phyloP scores from a whole-genome alignment of 2,888 invertebrate species.

The Geophilus truncorum region DNA sequence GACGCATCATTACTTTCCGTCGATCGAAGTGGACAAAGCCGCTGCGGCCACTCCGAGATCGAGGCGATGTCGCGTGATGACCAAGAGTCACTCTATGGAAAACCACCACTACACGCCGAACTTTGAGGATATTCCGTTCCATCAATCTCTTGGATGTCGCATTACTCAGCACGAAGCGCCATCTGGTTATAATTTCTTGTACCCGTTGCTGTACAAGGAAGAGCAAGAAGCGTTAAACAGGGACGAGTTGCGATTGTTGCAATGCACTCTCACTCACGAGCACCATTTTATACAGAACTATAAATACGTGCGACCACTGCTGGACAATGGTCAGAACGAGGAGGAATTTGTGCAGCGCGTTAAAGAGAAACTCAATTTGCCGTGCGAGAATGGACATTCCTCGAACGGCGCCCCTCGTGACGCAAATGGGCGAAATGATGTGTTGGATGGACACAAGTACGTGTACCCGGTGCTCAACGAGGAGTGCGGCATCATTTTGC shows the following conservation, averaged over 20 bases:
- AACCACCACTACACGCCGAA: conserved; percentile 55
- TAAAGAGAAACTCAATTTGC: background rate
- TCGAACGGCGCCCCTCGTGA: no score
- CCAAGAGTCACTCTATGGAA: conserved; percentile 58
- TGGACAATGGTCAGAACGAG: conserved; percentile 39
- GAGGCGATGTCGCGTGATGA: conserved; percentile 58
- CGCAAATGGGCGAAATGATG: conserved; percentile 14
- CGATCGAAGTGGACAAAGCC: conserved; percentile 39
- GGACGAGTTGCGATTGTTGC: conserved; percentile 55
- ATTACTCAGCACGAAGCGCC: conserved; percentile 60
- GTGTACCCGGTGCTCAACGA: conserved; percentile 71
- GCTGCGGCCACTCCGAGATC: conserved; percentile 21
- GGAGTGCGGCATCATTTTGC: conserved; percentile 67
- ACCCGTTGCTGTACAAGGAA: conserved; percentile 61
- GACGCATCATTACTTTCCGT: conserved; percentile 43
- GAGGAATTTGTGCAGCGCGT: conserved; percentile 37
- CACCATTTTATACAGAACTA: conserved; percentile 36
- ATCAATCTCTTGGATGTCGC: conserved; percentile 38
- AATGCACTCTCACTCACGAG: conserved; percentile 47
- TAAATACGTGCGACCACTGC: conserved; percentile 36
- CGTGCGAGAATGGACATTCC: conserved; percentile 49
- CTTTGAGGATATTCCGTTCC: conserved; percentile 33
- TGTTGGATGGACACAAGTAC: conserved; percentile 49
- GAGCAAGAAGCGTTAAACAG: conserved; percentile 34
- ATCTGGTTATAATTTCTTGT: conserved; percentile 68